Percentiles rank a stretch among this genome's conserved stretches.
phyloP scores from a whole-genome alignment of 2,888 invertebrate species.

The Tridacna crocea region DNA sequence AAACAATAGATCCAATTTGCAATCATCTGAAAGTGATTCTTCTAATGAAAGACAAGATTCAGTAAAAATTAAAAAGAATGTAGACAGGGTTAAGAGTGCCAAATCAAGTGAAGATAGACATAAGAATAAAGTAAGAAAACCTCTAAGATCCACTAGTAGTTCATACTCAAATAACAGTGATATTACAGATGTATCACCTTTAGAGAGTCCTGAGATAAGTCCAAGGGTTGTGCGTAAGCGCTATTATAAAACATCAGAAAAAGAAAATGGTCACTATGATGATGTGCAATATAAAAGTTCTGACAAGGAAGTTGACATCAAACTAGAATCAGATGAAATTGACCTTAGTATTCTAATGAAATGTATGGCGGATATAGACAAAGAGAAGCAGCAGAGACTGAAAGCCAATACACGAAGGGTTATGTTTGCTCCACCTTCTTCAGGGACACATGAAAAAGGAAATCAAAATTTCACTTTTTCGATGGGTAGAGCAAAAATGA shows the following conservation, averaged over 20 bases:
- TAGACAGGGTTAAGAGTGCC: slow-evolving; percentile 38
- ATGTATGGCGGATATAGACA: slow-evolving; percentile 79
- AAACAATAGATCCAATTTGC: neutral
- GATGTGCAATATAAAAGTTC: slow-evolving; percentile 66
- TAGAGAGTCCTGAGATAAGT: slow-evolving; percentile 72
- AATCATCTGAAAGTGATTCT: slow-evolving; percentile 37
- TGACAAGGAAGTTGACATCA: slow-evolving; percentile 45
- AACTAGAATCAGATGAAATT: slow-evolving; percentile 65
- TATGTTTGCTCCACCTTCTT: slow-evolving; percentile 75
- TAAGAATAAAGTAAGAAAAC: slow-evolving; percentile 30
- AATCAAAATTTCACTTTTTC: slow-evolving; percentile 75
- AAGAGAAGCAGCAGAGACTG: slow-evolving; percentile 72
- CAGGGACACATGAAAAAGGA: slow-evolving; percentile 43
- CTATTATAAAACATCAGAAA: slow-evolving; percentile 25
- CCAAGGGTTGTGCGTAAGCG: slow-evolving; percentile 53
- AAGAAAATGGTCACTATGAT: slow-evolving; percentile 45
- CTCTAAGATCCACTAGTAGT: slow-evolving; percentile 50
- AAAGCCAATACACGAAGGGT: slow-evolving; percentile 74
- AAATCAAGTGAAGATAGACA: slow-evolving; percentile 24
- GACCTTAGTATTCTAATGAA: slow-evolving; percentile 78
- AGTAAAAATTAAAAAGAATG: slow-evolving; percentile 23
- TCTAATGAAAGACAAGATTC: slow-evolving; percentile 17
- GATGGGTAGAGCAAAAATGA: slow-evolving; percentile 71
- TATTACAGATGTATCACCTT: slow-evolving; percentile 80
- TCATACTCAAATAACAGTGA: slow-evolving; percentile 79